These are phyloP conservation scores for Drosophila ezoana DNA, from an alignment of 2,888 invertebrate genomes.

Conservation along the genomic window DNA sequence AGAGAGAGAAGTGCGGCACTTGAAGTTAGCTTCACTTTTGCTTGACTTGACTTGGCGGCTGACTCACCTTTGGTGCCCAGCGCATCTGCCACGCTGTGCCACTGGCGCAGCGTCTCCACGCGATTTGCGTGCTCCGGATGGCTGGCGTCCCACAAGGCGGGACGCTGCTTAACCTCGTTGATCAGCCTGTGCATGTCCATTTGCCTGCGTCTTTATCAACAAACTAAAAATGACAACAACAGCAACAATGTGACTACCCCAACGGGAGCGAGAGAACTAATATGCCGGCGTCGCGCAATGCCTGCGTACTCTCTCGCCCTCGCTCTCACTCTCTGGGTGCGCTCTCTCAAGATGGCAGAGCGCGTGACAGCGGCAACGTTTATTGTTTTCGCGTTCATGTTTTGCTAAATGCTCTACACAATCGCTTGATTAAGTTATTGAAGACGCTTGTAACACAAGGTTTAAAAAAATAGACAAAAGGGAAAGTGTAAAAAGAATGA, in stretches of 20 bases:
- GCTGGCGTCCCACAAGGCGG: conserved; percentile 75
- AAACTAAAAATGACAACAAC: conserved; percentile 62
- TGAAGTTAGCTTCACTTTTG: conserved; percentile 15
- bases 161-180: conserved; percentile 70
- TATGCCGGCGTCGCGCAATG: conserved; percentile 31
- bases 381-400: conserved; percentile 11
- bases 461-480: too few relatives aligned
- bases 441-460: neutral
- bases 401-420: conserved; percentile 15
- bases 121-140: conserved; percentile 74
- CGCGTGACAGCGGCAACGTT: conserved; percentile 12
- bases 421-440: neutral
- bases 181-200: conserved; percentile 79
- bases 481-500: too few relatives aligned
- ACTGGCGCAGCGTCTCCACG: conserved; percentile 60
- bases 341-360: conserved; percentile 26
- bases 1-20: neutral
- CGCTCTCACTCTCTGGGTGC: conserved; percentile 11
- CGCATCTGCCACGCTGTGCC: conserved; percentile 66
- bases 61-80: conserved; percentile 70
- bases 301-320: conserved; percentile 4
- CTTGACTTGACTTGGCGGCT: conserved; percentile 5
- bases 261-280: conserved; percentile 17
- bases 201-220: conserved; percentile 73
- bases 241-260: conserved; percentile 36